Percentiles rank a stretch among this genome's conserved stretches.
Evolutionary conservation across 2,888 invertebrate genomes (phyloP).

Genomic region (Leistus spinibarbis): DNA sequence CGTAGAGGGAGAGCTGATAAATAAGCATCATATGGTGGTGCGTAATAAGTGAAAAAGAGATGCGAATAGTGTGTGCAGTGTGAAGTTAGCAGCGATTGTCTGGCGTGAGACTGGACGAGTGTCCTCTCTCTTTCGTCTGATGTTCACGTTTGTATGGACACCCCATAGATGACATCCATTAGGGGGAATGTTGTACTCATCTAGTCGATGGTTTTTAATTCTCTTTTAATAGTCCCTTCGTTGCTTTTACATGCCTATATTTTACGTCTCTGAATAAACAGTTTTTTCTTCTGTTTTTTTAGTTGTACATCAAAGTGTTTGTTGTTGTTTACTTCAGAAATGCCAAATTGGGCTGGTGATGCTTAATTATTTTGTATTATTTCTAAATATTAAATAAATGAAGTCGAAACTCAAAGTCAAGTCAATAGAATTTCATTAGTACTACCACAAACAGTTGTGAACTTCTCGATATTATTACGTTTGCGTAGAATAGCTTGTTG

Average conservation of each 20-base stretch:
- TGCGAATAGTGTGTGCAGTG: neutral
- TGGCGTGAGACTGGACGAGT: constrained; percentile 12
- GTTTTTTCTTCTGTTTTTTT: neutral
- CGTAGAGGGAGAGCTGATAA: neutral
- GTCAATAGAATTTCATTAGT: no score
- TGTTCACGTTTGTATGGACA: neutral
- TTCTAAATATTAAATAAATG: no score
- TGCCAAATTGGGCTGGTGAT: neutral
- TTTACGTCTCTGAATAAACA: constrained; percentile 2
- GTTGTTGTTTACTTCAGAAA: neutral
- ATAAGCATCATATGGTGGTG: neutral
- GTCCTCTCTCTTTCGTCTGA: neutral
- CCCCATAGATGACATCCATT: constrained; percentile 15
- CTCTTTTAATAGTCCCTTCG: constrained; percentile 6
- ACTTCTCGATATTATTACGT: no score
- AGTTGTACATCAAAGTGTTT: neutral
- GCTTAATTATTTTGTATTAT: neutral
- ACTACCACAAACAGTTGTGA: no score
- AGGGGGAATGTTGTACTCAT: constrained; percentile 4
- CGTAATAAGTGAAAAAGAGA: neutral
- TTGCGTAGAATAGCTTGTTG: no score
- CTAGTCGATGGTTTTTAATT: constrained; percentile 16
- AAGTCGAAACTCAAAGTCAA: no score
- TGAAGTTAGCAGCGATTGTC: constrained; percentile 1
- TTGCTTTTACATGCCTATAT: constrained; percentile 1